phyloP scores from a whole-genome alignment of 92 coral and sea anemone genomes.

The Nematostella vectensis region DNA sequence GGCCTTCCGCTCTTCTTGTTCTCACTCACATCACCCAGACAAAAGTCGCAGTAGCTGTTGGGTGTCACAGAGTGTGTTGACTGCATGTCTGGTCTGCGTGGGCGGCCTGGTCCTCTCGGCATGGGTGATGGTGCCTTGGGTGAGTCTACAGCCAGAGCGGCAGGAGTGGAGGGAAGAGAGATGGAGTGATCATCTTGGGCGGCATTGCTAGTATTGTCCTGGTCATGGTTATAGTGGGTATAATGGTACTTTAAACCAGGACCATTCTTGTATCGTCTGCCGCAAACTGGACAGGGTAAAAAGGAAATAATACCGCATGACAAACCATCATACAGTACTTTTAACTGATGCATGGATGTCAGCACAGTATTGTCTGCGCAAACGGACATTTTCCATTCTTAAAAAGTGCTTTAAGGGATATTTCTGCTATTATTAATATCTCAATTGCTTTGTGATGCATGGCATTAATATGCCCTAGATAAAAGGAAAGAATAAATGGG shows the following conservation, averaged over 20 bases:
- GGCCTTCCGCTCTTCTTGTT: slow-evolving; percentile 82
- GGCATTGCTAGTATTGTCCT: slow-evolving; percentile 28
- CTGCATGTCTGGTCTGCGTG: slow-evolving; percentile 45
- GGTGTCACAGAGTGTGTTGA: slow-evolving; percentile 52
- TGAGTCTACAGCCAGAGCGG: slow-evolving; percentile 41
- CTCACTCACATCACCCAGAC: slow-evolving; percentile 80
- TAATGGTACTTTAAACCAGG: slow-evolving; percentile 97
- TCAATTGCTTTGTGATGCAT: no score
- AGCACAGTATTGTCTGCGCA: no score
- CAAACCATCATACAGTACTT: no score
- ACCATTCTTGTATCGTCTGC: slow-evolving; percentile 94
- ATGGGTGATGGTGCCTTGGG: slow-evolving; percentile 52
- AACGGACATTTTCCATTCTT: no score
- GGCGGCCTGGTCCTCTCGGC: slow-evolving; percentile 41
- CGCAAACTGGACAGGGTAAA: slow-evolving; percentile 82
- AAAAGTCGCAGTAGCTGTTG: slow-evolving; percentile 94
- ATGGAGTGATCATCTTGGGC: slow-evolving; percentile 45
- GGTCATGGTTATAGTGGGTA: slow-evolving; percentile 91
- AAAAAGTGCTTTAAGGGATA: no score
- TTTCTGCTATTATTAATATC: no score
- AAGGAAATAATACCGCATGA: no score
- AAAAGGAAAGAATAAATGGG: no score
- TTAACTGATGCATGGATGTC: no score
- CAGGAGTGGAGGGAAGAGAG: slow-evolving; percentile 50
- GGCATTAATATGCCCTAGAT: no score